A percentile compares a stretch with the other conserved stretches of the same genome.
phyloP scores from a whole-genome alignment of 2,797 vertebrate species.

The Pseudochirops corinnae region DNA sequence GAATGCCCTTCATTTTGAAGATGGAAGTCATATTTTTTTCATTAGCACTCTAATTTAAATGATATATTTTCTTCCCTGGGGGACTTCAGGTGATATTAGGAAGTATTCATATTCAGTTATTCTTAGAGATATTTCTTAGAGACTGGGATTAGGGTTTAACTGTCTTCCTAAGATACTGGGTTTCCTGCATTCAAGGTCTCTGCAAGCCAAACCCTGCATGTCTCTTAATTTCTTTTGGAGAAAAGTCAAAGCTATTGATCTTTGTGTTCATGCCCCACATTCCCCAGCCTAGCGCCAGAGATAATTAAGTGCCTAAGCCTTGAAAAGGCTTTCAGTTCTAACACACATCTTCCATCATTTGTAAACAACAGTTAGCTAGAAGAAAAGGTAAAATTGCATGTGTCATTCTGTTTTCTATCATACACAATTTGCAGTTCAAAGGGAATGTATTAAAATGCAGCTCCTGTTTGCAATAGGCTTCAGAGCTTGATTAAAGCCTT shows the following conservation, averaged over 20 bases:
- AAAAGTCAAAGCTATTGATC: slow-evolving; percentile 61
- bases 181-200: slow-evolving; percentile 19
- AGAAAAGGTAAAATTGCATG: slow-evolving; percentile 76
- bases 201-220: not conserved
- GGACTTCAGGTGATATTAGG: not conserved
- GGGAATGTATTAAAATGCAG: slow-evolving; percentile 80
- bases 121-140: slow-evolving; percentile 5
- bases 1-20: not conserved
- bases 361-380: slow-evolving; percentile 80
- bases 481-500: slow-evolving; percentile 77
- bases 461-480: slow-evolving; percentile 81
- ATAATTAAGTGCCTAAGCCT: slow-evolving; percentile 77
- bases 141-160: not conserved
- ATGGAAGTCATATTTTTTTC: not conserved
- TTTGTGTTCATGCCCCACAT: not conserved
- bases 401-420: slow-evolving; percentile 79
- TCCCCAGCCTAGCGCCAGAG: slow-evolving; percentile 48
- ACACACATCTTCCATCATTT: slow-evolving; percentile 61
- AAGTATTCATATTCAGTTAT: not conserved
- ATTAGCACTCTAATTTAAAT: not conserved
- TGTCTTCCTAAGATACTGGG: not conserved
- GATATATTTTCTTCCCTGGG: not conserved
- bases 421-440: slow-evolving; percentile 81
- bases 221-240: slow-evolving; percentile 26
- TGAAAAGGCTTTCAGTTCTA: slow-evolving; percentile 72